Evolutionary conservation across 2,113 vertebrate genomes (phyloP).

Genomic region (Phylloscopus trochiloides): DNA sequence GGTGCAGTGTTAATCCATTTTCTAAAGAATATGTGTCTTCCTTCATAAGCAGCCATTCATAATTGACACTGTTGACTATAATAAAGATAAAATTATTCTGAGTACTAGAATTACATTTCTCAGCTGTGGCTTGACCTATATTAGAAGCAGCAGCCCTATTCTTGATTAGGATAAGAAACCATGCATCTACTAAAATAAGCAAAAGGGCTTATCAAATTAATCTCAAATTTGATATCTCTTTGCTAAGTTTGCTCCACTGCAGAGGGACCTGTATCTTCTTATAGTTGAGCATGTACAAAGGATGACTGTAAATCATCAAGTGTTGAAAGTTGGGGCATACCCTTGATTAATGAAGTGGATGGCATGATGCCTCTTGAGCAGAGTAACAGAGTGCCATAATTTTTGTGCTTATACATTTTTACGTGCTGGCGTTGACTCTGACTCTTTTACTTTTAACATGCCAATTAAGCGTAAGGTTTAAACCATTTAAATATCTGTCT

Average conservation of each 20-base stretch:
- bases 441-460: conserved; percentile 63
- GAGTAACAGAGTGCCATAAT: neutral
- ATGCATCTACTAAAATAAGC: neutral
- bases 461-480: conserved; percentile 52
- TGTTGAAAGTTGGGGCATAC: neutral
- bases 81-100: neutral
- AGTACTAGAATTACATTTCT: neutral
- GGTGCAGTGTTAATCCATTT: neutral
- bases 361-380: conserved; percentile 3
- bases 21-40: neutral
- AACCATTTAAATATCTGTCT: conserved; percentile 51
- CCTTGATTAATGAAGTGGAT: conserved; percentile 12
- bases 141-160: neutral
- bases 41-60: neutral
- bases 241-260: neutral
- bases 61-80: neutral
- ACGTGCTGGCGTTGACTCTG: conserved; percentile 35
- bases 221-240: neutral
- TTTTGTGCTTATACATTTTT: conserved; percentile 42
- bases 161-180: neutral
- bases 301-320: neutral
- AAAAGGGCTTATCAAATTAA: neutral
- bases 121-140: neutral
- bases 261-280: neutral
- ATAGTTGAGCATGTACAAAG: neutral